Base-by-base conservation (phyloP, 2,113 vertebrate species). In the Hippocampus comes region DNA sequence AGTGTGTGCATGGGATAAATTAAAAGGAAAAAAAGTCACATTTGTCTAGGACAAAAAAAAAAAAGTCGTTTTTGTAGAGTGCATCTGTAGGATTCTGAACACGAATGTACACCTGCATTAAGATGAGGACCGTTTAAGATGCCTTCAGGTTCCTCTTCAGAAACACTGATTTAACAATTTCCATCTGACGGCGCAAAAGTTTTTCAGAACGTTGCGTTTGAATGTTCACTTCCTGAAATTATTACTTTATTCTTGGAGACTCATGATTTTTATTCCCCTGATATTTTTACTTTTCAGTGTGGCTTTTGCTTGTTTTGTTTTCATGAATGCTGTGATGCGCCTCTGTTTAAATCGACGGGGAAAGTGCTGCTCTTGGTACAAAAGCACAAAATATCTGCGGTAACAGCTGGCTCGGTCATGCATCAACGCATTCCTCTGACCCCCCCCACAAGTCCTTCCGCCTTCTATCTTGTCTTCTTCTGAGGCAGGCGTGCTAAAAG, bases 371-470 rank as follows among this genome's bases (percentile, higher is more conserved):
- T 43, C 55, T 78, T 49, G 20, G 61, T 56, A 63, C 42, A 72
- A 78, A 76, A 70, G 14, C 20, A 76, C 9, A 66, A n/a, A 20
- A 49, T 20, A 61, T 67, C 25, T 72, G 64, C 63, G 60, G 73
- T 71, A 83, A 82, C 84, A 88, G 84, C 83, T 87, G 84, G 78
- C 79, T 83, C 74, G 53, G 76, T 83, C 5, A 67, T 53, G 71
- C 73, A 79, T 78, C 77, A 30, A 80, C 74, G 42, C 81, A 88
- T 88, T 83, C 87, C 77, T 70, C 9, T 38, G 63, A 10, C 72
- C 34, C 48, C 3, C 27, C 75, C 72, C 17, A 21, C 21, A 20
- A 3, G 14, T 17, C 1, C 57, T 17, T 60, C 57, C 57, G 59
- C 27, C 17, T 25, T 59, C 49, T 63, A 67, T 84, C 85, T 82